phyloP scores from a whole-genome alignment of 2,113 vertebrate species.

The Pseudopodoces humilis region DNA sequence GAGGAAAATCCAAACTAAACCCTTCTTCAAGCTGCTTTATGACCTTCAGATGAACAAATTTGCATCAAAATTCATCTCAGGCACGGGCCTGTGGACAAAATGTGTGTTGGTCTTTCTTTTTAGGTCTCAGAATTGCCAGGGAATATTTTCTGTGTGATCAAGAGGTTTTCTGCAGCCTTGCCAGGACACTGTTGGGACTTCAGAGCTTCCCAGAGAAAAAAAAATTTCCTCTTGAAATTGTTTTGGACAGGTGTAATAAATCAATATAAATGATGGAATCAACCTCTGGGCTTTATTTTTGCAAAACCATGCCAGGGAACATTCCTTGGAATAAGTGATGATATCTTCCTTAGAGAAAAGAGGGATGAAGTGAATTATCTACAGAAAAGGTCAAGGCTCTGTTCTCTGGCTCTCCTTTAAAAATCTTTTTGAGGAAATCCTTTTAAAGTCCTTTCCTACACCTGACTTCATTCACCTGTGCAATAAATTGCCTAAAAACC shows the following conservation, averaged over 20 bases:
- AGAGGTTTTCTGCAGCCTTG: not conserved
- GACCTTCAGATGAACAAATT: not conserved
- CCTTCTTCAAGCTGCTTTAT: not conserved
- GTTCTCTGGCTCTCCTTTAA: not conserved
- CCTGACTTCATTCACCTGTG: not conserved
- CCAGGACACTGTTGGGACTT: not conserved
- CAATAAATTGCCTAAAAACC: not conserved
- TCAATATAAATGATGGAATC: not conserved
- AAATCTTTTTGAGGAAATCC: not conserved
- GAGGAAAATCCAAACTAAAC: not conserved
- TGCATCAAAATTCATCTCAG: not conserved
- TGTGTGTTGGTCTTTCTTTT: not conserved
- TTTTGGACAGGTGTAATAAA: not conserved
- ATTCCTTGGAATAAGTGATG: not conserved
- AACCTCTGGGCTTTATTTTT: not conserved
- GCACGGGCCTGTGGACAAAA: accelerated
- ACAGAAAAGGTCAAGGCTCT: not conserved
- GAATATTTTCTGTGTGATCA: accelerated
- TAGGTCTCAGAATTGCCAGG: not conserved
- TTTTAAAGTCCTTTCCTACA: too few relatives aligned
- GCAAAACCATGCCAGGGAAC: not conserved
- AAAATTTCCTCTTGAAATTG: not conserved
- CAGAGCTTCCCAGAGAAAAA: not conserved
- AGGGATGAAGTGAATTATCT: not conserved
- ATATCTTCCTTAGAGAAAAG: not conserved